These are phyloP conservation scores for Automeris io DNA, from an alignment of 2,888 invertebrate genomes.

Conservation along the genomic window DNA sequence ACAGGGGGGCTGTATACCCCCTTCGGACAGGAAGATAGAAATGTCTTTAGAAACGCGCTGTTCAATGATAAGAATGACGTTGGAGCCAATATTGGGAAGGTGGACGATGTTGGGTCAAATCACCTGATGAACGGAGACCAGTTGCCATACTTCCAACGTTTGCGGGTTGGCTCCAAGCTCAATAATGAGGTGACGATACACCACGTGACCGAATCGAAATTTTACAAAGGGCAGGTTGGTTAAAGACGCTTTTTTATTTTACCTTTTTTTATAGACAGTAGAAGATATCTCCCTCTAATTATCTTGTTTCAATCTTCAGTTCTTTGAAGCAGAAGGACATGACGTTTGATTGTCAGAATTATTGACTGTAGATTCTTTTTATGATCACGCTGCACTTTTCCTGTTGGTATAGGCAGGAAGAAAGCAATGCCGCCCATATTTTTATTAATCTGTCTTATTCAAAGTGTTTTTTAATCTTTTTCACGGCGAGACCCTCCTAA, in stretches of 20 bases:
- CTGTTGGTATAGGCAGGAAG: no score
- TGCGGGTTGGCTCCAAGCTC: constrained; percentile 59
- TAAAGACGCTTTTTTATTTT: not conserved
- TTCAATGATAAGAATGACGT: constrained; percentile 49
- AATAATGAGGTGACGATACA: constrained; percentile 68
- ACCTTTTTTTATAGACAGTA: not conserved
- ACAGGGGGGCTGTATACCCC: constrained; percentile 51
- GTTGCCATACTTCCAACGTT: constrained; percentile 61
- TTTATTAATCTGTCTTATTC: no score
- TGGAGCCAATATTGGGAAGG: constrained; percentile 16
- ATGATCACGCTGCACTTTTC: no score
- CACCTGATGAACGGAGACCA: constrained; percentile 50
- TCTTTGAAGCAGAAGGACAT: no score
- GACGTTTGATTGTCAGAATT: no score
- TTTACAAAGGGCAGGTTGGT: constrained; percentile 60
- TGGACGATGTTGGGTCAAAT: constrained; percentile 25
- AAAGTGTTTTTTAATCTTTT: no score
- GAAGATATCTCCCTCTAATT: not conserved
- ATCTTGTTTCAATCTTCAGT: no score
- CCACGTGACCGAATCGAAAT: constrained; percentile 65
- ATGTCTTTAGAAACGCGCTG: constrained; percentile 57
- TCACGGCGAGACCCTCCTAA: no score
- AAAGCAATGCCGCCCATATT: no score
- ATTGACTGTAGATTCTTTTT: no score
- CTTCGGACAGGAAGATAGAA: constrained; percentile 58